Conservation (phyloP, 2,888 invertebrate genomes). For the Oxyscelio sp. region DNA sequence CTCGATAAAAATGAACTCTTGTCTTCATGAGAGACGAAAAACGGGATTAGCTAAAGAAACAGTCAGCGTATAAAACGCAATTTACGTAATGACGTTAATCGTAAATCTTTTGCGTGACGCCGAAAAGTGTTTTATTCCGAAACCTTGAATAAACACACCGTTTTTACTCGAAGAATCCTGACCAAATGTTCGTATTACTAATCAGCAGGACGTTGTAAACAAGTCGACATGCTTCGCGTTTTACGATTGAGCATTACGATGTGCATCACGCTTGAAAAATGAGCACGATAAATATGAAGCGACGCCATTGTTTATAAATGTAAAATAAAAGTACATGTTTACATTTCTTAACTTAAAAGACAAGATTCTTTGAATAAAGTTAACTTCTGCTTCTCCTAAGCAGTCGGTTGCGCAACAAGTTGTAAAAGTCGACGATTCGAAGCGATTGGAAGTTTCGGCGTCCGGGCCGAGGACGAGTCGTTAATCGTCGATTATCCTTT, state of each 20-base stretch:
- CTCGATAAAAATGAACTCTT: too few species aligned
- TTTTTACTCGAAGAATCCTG: conserved; percentile 61
- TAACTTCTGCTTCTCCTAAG: too few species aligned
- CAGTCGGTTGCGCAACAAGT: too few species aligned
- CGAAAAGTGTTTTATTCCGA: conserved; percentile 63
- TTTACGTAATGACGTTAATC: conserved; percentile 63
- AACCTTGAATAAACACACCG: conserved; percentile 65
- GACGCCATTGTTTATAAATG: too few species aligned
- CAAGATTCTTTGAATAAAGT: too few species aligned
- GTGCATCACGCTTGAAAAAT: conserved; percentile 25
- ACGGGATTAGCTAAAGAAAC: background rate
- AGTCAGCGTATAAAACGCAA: conserved; percentile 55
- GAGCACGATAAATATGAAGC: background rate
- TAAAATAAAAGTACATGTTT: too few species aligned
- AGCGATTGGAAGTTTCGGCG: too few species aligned
- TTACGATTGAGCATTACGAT: conserved; percentile 57
- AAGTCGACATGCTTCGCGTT: conserved; percentile 64
- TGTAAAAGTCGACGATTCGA: too few species aligned
- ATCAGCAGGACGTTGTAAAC: conserved; percentile 71
- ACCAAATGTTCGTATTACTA: conserved; percentile 64
- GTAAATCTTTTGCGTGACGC: conserved; percentile 63
- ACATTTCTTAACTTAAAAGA: too few species aligned
- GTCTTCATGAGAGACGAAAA: too few species aligned
- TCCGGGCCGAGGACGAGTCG: too few species aligned
- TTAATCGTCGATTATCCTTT: too few species aligned